phyloP scores from a whole-genome alignment of 2,888 invertebrate genomes.

The Torymus texanus region DNA sequence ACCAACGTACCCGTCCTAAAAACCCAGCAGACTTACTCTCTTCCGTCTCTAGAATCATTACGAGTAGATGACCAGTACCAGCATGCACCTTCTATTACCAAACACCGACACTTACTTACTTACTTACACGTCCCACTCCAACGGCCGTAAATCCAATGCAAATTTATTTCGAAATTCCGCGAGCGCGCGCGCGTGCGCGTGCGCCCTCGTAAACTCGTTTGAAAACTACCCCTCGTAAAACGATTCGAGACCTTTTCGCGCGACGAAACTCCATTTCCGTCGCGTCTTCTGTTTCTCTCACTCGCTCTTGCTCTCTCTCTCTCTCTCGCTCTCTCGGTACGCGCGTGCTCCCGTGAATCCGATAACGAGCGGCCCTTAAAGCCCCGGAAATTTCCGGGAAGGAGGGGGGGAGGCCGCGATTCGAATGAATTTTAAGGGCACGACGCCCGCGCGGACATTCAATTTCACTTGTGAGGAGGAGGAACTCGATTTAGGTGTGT shows the following conservation, averaged over 20 bases:
- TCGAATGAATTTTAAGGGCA: slow-evolving; percentile 44
- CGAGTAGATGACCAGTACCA: too few relatives aligned
- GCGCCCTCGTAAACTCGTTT: slow-evolving; percentile 68
- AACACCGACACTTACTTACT: slow-evolving; percentile 72
- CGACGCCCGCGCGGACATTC: slow-evolving; percentile 22
- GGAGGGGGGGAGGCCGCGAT: neutral
- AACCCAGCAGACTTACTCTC: too few relatives aligned
- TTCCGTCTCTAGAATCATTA: too few relatives aligned
- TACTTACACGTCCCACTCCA: slow-evolving; percentile 52
- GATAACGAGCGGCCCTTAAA: slow-evolving; percentile 31
- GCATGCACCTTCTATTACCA: slow-evolving; percentile 66
- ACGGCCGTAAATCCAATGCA: slow-evolving; percentile 71
- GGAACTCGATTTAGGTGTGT: slow-evolving; percentile 20
- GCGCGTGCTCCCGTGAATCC: slow-evolving; percentile 11
- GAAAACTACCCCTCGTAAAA: slow-evolving; percentile 72
- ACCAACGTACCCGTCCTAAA: slow-evolving; percentile 9
- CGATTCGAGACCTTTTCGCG: slow-evolving; percentile 66
- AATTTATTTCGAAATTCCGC: slow-evolving; percentile 72
- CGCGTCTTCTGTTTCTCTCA: slow-evolving; percentile 20
- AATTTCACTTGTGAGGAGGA: slow-evolving; percentile 6
- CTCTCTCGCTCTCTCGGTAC: slow-evolving; percentile 45
- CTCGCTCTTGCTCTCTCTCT: slow-evolving; percentile 31
- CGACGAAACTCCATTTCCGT: slow-evolving; percentile 60
- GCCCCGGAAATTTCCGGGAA: neutral
- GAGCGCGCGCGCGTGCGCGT: slow-evolving; percentile 52